These are phyloP conservation scores for Bambusicola thoracicus DNA, from an alignment of 2,113 vertebrate genomes.

Conservation along the genomic window DNA sequence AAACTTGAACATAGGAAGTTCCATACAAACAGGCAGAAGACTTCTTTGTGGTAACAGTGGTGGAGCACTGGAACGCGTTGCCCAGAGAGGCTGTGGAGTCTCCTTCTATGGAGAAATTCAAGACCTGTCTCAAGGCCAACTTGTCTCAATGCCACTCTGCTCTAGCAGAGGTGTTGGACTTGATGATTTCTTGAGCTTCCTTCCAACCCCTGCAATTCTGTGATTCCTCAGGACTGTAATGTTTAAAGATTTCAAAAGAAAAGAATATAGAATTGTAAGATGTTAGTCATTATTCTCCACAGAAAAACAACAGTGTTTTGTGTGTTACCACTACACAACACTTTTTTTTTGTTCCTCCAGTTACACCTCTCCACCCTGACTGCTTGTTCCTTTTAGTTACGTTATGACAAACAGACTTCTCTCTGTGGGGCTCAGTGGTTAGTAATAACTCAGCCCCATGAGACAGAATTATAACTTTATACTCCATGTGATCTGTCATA, in stretches of 20 bases:
- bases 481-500: conserved; percentile 28
- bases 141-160: too few species aligned
- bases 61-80: too few species aligned
- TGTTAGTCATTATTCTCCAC: background rate
- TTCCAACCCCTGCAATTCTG: too few species aligned
- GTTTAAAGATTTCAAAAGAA: background rate
- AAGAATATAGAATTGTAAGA: background rate
- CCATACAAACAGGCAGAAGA: too few species aligned
- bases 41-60: too few species aligned
- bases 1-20: too few species aligned
- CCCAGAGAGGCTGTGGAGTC: too few species aligned
- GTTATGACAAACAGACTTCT: conserved; percentile 39
- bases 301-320: background rate
- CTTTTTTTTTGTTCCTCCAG: conserved; percentile 10
- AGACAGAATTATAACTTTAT: conserved; percentile 28
- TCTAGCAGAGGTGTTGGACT: too few species aligned
- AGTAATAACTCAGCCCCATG: conserved; percentile 24
- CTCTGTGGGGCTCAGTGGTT: background rate
- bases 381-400: conserved; percentile 13
- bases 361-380: background rate
- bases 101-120: too few species aligned
- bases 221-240: background rate
- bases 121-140: too few species aligned
- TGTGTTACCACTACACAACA: background rate
- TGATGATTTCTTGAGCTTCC: too few species aligned